phyloP scores from a whole-genome alignment of 2,888 invertebrate genomes.

The Limenitis camilla region DNA sequence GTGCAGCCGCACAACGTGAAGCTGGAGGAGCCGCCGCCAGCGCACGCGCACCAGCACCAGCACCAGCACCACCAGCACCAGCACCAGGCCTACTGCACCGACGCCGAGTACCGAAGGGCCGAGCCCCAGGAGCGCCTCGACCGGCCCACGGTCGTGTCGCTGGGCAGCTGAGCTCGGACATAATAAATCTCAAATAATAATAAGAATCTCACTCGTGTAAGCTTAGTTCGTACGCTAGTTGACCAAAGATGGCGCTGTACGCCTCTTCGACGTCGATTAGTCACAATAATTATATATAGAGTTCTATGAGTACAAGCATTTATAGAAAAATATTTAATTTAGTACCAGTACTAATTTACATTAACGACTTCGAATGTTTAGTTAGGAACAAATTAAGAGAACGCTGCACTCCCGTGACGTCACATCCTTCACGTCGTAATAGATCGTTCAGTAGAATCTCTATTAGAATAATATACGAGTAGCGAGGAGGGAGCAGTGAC shows the following conservation, averaged over 20 bases:
- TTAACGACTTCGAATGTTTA: background rate
- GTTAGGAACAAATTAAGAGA: background rate
- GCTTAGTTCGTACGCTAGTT: constrained; percentile 35
- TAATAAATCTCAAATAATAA: background rate
- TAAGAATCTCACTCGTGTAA: constrained; percentile 52
- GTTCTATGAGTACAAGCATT: constrained; percentile 18
- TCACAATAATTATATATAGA: background rate
- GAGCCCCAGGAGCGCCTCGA: constrained; percentile 50
- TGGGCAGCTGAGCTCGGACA: constrained; percentile 56
- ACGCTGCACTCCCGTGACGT: background rate
- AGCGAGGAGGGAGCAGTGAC: background rate
- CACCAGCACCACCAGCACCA: constrained; percentile 27
- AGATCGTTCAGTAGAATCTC: background rate
- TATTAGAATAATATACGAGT: background rate
- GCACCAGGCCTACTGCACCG: constrained; percentile 39
- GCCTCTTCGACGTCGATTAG: constrained; percentile 1
- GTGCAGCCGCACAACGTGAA: constrained; percentile 41
- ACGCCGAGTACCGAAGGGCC: constrained; percentile 46
- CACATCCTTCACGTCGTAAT: background rate
- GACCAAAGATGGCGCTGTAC: constrained; percentile 35
- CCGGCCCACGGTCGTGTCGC: constrained; percentile 70
- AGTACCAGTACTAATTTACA: constrained; percentile 1
- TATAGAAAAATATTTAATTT: constrained; percentile 16
- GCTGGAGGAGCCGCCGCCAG: constrained; percentile 54
- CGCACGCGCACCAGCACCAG: constrained; percentile 35